phyloP scores from a whole-genome alignment of 2,797 vertebrate species.

The Bradypus variegatus region DNA sequence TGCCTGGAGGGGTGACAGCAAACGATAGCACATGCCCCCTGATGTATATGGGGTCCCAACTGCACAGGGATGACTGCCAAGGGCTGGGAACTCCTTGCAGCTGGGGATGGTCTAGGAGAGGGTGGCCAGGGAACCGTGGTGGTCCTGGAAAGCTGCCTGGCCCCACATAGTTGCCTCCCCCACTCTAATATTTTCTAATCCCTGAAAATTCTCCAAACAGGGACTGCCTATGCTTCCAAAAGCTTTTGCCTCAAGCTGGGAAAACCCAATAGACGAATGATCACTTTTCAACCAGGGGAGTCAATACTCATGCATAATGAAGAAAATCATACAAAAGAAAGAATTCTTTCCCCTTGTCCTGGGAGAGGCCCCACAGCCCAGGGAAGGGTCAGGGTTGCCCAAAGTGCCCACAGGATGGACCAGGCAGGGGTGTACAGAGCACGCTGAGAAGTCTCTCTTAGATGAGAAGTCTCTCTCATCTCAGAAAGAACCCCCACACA shows the following conservation, averaged over 20 bases:
- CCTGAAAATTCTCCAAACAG: not conserved
- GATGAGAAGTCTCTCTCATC: too few species aligned
- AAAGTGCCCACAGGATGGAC: not conserved
- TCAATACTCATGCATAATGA: not conserved
- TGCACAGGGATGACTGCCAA: not conserved
- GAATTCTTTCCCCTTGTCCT: not conserved
- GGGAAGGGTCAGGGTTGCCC: not conserved
- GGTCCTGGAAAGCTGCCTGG: not conserved
- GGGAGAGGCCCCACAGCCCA: not conserved
- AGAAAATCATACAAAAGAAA: conserved; percentile 11
- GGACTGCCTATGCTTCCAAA: not conserved
- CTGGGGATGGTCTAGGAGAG: not conserved
- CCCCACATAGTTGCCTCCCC: not conserved
- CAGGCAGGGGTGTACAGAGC: too few species aligned
- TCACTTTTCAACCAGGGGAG: conserved; percentile 16
- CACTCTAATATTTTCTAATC: not conserved
- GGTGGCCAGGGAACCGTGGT: not conserved
- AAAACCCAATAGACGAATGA: conserved; percentile 1
- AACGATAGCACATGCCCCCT: not conserved
- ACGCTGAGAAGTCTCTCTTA: not conserved
- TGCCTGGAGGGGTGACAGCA: not conserved
- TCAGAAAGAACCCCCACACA: not conserved
- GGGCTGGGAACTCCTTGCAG: not conserved
- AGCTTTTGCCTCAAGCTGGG: conserved; percentile 22
- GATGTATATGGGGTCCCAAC: not conserved